These are phyloP conservation scores for Myzus persicae DNA, from an alignment of 1,140 invertebrate species.

Conservation along the genomic window DNA sequence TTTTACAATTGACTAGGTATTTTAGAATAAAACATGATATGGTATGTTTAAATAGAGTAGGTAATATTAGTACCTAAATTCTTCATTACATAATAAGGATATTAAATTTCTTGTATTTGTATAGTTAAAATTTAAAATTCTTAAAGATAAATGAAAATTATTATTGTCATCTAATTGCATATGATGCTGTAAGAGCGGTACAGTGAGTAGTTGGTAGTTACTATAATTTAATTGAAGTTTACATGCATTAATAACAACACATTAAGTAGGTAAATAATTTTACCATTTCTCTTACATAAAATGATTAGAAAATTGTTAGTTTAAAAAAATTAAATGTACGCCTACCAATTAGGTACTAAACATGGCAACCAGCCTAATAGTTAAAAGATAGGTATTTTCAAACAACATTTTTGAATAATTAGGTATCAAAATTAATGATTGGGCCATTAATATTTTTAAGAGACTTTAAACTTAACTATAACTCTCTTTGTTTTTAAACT, in stretches of 20 bases:
- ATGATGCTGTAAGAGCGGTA: background rate
- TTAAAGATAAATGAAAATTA: background rate
- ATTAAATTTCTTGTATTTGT: background rate
- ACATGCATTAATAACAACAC: background rate
- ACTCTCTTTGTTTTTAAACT: background rate
- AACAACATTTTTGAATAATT: background rate
- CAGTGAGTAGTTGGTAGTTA: background rate
- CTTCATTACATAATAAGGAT: background rate
- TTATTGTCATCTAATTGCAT: background rate
- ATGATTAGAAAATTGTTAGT: background rate
- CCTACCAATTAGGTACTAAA: background rate
- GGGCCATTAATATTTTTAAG: background rate
- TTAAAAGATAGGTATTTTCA: background rate
- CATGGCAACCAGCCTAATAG: background rate
- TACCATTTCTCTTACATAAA: background rate
- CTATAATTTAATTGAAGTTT: background rate
- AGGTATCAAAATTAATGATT: background rate
- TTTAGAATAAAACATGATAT: constrained; percentile 1
- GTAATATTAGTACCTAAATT: constrained; percentile 11
- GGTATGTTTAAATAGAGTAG: background rate
- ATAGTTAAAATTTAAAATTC: constrained; percentile 21
- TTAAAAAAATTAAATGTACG: background rate
- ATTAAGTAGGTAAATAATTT: background rate
- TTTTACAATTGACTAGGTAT: background rate
- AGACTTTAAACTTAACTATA: background rate